These are phyloP conservation scores for Drosophila ficusphila DNA, from an alignment of 1,140 invertebrate species.

Conservation along the genomic window DNA sequence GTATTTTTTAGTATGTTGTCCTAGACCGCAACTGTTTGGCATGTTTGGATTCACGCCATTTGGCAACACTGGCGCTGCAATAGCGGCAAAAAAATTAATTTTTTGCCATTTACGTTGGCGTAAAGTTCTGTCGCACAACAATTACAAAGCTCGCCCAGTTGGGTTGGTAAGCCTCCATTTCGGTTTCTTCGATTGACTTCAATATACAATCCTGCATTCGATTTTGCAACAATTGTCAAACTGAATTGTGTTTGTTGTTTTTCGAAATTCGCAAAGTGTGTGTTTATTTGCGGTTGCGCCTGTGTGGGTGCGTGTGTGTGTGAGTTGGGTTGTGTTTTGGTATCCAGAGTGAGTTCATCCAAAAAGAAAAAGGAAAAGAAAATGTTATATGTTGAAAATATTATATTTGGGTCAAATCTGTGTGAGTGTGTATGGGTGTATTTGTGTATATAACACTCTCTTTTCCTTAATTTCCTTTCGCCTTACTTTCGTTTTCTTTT, in stretches of 20 bases:
- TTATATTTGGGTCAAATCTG: constrained; percentile 39
- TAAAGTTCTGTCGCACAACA: constrained; percentile 10
- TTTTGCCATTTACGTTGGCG: constrained; percentile 3
- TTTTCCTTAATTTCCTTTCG: constrained; percentile 29
- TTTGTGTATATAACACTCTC: constrained; percentile 3
- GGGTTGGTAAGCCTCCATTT: constrained; percentile 1
- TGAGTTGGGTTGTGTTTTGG: constrained; percentile 32
- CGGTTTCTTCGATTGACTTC: no score
- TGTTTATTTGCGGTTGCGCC: constrained; percentile 4
- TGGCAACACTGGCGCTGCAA: constrained; percentile 4
- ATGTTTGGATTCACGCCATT: background rate
- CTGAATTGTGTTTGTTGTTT: constrained; percentile 13
- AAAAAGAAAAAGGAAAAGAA: constrained; percentile 1
- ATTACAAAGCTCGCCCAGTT: constrained; percentile 1
- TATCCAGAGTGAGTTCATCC: constrained; percentile 43
- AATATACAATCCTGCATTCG: background rate
- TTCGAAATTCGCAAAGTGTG: constrained; percentile 23
- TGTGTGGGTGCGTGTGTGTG: background rate
- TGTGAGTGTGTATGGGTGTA: background rate
- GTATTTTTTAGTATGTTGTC: background rate
- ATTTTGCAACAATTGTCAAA: constrained; percentile 3
- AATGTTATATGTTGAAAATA: constrained; percentile 33
- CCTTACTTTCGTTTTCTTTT: constrained; percentile 24
- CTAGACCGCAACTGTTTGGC: background rate
- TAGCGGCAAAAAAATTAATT: constrained; percentile 6